A percentile compares a stretch with the other conserved stretches of the same genome.
Evolutionary conservation across 1,140 invertebrate genomes (phyloP).

Genomic region (Apis cerana): DNA sequence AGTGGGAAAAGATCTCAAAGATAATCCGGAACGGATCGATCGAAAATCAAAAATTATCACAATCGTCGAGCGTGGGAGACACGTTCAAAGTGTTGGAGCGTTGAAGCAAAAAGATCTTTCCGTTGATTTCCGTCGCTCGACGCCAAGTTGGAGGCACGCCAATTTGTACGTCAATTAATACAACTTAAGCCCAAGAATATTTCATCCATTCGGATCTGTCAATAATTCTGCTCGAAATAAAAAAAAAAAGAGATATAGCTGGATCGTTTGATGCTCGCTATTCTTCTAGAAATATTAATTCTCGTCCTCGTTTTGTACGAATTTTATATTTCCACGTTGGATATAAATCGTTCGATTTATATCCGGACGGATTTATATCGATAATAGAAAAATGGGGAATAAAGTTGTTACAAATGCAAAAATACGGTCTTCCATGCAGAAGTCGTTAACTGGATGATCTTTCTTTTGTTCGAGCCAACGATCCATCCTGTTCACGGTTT

Average conservation of each 20-base stretch:
- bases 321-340: no score
- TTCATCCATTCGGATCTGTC: not conserved
- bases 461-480: constrained; percentile 5
- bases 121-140: constrained; percentile 15
- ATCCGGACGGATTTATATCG: constrained; percentile 1
- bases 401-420: constrained; percentile 10
- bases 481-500: constrained; percentile 9
- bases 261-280: not conserved
- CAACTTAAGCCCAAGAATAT: not conserved
- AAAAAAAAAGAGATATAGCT: no score
- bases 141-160: constrained; percentile 6
- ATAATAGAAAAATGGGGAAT: not conserved
- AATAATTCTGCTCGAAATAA: constrained; percentile 1
- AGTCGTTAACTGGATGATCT: not conserved
- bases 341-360: constrained; percentile 12
- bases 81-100: not conserved
- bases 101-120: constrained; percentile 1
- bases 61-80: not conserved
- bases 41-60: not conserved
- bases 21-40: no score
- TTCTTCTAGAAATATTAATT: not conserved
- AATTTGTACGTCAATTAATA: constrained; percentile 27
- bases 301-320: not conserved
- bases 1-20: not conserved
- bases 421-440: not conserved